Percentiles rank a stretch among this genome's conserved stretches.
Evolutionary conservation across 2,888 invertebrate species (phyloP).

Genomic region (Rotaria sp.): DNA sequence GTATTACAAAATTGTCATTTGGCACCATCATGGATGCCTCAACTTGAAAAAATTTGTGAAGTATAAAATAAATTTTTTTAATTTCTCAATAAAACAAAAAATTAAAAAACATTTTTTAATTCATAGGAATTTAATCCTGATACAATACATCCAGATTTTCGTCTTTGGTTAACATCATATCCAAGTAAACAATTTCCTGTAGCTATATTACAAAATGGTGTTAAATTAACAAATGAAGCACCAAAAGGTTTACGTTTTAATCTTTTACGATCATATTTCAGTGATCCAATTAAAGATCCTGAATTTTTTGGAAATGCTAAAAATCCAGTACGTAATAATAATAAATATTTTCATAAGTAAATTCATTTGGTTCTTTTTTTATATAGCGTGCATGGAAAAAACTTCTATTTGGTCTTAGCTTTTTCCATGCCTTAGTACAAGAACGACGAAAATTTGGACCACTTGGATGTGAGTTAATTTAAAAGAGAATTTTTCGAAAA

Average conservation of each 20-base stretch:
- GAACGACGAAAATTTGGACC: slow-evolving; percentile 58
- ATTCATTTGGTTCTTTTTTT: neutral
- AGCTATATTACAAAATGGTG: slow-evolving; percentile 56
- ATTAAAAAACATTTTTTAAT: slow-evolving; percentile 45
- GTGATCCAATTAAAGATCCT: slow-evolving; percentile 74
- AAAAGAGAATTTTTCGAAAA: slow-evolving; percentile 68
- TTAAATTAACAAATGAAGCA: slow-evolving; percentile 58
- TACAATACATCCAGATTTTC: slow-evolving; percentile 56
- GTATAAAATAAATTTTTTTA: slow-evolving; percentile 42
- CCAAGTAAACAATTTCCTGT: slow-evolving; percentile 54
- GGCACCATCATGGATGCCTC: slow-evolving; percentile 57
- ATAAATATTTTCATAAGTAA: neutral
- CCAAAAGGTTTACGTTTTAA: slow-evolving; percentile 57
- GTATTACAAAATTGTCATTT: slow-evolving; percentile 58
- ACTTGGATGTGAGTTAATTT: slow-evolving; percentile 52
- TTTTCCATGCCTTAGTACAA: slow-evolving; percentile 58
- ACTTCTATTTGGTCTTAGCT: slow-evolving; percentile 57
- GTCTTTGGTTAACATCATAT: slow-evolving; percentile 57
- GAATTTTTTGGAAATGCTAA: slow-evolving; percentile 67
- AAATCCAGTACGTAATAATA: slow-evolving; percentile 42
- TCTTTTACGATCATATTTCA: slow-evolving; percentile 62
- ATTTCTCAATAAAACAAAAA: neutral
- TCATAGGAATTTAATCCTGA: slow-evolving; percentile 51
- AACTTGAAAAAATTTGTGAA: slow-evolving; percentile 56
- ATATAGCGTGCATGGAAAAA: slow-evolving; percentile 54